These are phyloP conservation scores for Taphrorychus bicolor DNA, from an alignment of 2,888 invertebrate species.

Conservation along the genomic window DNA sequence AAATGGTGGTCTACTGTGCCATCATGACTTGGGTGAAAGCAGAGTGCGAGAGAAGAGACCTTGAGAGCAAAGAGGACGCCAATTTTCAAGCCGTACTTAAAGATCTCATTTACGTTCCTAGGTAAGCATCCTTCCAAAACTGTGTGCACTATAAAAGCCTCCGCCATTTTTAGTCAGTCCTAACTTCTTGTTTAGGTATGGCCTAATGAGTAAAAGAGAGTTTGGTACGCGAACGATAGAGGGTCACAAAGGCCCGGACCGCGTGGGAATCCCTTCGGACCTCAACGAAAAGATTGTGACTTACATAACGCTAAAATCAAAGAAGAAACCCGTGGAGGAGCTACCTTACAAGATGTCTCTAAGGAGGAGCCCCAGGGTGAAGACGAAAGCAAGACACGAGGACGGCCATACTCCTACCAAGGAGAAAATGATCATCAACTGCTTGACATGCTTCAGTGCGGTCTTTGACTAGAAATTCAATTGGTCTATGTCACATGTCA, in stretches of 20 bases:
- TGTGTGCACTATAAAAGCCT: too few species aligned
- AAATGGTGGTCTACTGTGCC: constrained; percentile 68
- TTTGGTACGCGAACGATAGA: constrained; percentile 60
- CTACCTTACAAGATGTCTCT: constrained; percentile 53
- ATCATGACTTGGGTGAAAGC: constrained; percentile 68
- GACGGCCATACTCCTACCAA: constrained; percentile 37
- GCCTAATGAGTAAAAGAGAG: constrained; percentile 70
- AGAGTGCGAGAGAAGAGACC: constrained; percentile 64
- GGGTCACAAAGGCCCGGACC: constrained; percentile 59
- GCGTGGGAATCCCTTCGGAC: constrained; percentile 64
- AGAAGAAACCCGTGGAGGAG: constrained; percentile 51
- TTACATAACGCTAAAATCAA: constrained; percentile 49
- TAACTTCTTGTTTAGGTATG: constrained; percentile 66
- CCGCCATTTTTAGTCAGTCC: constrained; percentile 10
- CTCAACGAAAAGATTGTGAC: constrained; percentile 59
- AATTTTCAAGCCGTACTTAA: constrained; percentile 63
- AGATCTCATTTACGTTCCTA: constrained; percentile 54
- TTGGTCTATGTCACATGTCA: neutral
- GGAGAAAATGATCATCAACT: constrained; percentile 55
- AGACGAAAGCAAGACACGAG: constrained; percentile 34
- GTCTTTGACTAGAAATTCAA: constrained; percentile 55
- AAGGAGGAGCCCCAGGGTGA: constrained; percentile 45
- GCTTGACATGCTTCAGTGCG: constrained; percentile 57
- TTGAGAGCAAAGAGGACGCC: constrained; percentile 60
- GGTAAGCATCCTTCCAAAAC: constrained; percentile 42